Evolutionary conservation across 2,888 invertebrate species (phyloP).

Genomic region (Orthonychiurus folsomi): DNA sequence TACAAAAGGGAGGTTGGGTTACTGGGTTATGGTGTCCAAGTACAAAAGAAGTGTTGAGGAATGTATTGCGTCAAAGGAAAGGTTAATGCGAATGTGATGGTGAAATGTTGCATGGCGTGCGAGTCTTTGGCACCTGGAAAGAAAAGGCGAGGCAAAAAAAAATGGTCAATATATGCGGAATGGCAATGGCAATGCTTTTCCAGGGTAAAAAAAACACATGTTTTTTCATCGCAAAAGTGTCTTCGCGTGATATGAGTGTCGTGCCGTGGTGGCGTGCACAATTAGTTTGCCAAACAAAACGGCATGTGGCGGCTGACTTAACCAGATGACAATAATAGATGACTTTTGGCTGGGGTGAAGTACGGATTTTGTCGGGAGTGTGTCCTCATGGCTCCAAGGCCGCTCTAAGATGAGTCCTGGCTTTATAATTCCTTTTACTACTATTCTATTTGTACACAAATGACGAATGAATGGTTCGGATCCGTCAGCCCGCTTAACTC

Average conservation of each 20-base stretch:
- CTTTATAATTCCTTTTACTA: too few relatives aligned
- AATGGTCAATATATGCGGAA: background rate
- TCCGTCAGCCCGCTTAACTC: background rate
- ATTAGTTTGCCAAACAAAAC: background rate
- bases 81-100: background rate
- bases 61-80: background rate
- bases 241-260: background rate
- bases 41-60: background rate
- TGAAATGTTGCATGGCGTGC: background rate
- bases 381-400: too few relatives aligned
- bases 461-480: too few relatives aligned
- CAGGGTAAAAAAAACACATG: background rate
- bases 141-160: background rate
- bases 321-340: background rate
- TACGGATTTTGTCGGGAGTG: too few relatives aligned
- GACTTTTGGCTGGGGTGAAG: too few relatives aligned
- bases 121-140: background rate
- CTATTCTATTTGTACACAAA: conserved; percentile 1
- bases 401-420: too few relatives aligned
- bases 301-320: background rate
- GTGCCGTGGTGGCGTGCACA: background rate
- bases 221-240: background rate
- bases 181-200: background rate
- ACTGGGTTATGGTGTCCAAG: too few relatives aligned
- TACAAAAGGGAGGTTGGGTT: too few relatives aligned